phyloP scores from a whole-genome alignment of 2,888 invertebrate genomes.

The Rhagophthalmus giganteus region DNA sequence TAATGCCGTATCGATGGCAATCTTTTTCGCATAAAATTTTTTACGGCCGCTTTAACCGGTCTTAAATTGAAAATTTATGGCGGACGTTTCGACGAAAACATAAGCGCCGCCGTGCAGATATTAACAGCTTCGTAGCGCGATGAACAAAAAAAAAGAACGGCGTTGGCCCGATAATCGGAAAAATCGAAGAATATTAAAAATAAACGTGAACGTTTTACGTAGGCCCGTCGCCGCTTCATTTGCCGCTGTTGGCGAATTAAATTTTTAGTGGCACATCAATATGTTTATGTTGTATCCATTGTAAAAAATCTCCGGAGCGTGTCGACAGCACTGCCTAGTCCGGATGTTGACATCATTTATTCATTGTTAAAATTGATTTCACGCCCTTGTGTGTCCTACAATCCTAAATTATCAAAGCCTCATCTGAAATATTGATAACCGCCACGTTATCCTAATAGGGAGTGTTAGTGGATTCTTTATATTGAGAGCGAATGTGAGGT shows the following conservation, averaged over 20 bases:
- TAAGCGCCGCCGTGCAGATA: neutral
- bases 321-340: conserved; percentile 26
- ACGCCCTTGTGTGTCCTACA: conserved; percentile 30
- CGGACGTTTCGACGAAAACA: neutral
- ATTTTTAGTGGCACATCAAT: conserved; percentile 1
- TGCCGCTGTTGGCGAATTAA: no score
- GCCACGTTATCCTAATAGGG: conserved; percentile 4
- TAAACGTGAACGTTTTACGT: no score
- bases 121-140: neutral
- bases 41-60: no score
- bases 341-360: conserved; percentile 39
- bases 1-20: no score
- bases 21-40: neutral
- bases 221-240: no score
- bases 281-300: conserved; percentile 22
- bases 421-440: conserved; percentile 15
- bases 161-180: no score
- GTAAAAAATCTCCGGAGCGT: conserved; percentile 30
- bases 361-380: conserved; percentile 36
- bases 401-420: conserved; percentile 18
- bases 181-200: no score
- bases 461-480: neutral
- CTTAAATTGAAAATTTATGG: neutral
- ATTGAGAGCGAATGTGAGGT: neutral
- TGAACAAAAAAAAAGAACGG: no score